Base-by-base conservation (phyloP, 2,113 vertebrate species). In the Hemiprocne comata region DNA sequence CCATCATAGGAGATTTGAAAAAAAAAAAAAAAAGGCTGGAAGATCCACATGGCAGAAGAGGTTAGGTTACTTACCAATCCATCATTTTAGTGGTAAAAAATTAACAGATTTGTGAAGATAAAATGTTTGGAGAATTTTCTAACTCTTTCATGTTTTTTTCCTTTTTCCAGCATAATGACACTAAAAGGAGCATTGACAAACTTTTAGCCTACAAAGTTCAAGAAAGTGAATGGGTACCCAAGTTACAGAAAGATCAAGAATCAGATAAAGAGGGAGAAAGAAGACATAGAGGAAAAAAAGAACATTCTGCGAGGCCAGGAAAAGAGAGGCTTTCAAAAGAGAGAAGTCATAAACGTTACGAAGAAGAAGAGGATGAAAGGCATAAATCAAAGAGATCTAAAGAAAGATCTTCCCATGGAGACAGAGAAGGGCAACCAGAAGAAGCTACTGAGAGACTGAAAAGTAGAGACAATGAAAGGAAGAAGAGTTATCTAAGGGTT, bases 401-500 rank as follows among this genome's bases (percentile, higher is more conserved):
- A 62, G 98, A 98, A 17, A 76, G 20, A 66, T 50, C 91, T 33
- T 97, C 81, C 4, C 20, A 13, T 21, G 62, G 76, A n/a, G 76
- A 87, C 25, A 93, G 77, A 94, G 98, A 97, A 80, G 77, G 70
- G 15, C 92, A 57, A 31, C 34, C 11, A 33, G 50, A 23, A 40
- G 97, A 98, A 40, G 84, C 54, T 50, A 96, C 51, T 11, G 97
- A 98, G 31, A 83, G 58, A 34, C 7, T 38, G 7, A 87, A 50
- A 10, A 90, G 85, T 25, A 95, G 94, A 24, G 97, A 96, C 62
- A 89, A 58, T 9, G 95, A 91, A 90, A 94, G 36, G 73, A 96
- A 38, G 69, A 78, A 81, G 13, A 58, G 13, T 80, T 87, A 93
- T 53, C 20, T 73, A 29, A 89, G 96, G 98, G 99, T 99, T 91